phyloP scores from a whole-genome alignment of 2,797 vertebrate species.

The Melanotaenia pygmaea region DNA sequence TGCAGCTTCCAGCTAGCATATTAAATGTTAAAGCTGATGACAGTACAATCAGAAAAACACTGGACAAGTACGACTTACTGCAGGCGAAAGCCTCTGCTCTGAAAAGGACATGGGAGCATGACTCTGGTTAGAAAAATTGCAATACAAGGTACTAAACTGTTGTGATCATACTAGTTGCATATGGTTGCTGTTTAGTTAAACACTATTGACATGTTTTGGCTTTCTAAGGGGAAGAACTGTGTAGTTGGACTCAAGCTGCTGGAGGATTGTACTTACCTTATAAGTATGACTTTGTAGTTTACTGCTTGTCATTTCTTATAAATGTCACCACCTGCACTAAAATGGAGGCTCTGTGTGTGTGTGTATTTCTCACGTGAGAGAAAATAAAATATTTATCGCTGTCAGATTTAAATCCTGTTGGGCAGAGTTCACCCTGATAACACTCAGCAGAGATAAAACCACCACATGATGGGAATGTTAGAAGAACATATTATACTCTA shows the following conservation, averaged over 20 bases:
- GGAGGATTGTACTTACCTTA: not conserved
- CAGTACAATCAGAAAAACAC: too few relatives aligned
- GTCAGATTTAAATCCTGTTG: slow-evolving; percentile 35
- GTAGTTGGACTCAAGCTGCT: not conserved
- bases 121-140: too few relatives aligned
- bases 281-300: slow-evolving; percentile 21
- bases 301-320: slow-evolving; percentile 44
- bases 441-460: slow-evolving; percentile 17
- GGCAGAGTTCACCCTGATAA: slow-evolving; percentile 29
- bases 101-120: too few relatives aligned
- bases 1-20: too few relatives aligned
- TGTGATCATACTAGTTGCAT: not conserved
- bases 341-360: slow-evolving; percentile 35
- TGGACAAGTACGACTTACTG: too few relatives aligned
- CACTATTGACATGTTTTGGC: not conserved
- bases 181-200: not conserved
- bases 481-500: not conserved
- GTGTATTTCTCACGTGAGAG: slow-evolving; percentile 44
- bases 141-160: not conserved
- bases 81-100: too few relatives aligned
- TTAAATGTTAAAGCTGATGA: too few relatives aligned
- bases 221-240: not conserved
- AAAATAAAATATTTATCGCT: slow-evolving; percentile 62
- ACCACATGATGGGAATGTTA: rapidly evolving
- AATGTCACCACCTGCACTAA: slow-evolving; percentile 47